phyloP scores from a whole-genome alignment of 2,113 vertebrate species.

The Diadophis punctatus region DNA sequence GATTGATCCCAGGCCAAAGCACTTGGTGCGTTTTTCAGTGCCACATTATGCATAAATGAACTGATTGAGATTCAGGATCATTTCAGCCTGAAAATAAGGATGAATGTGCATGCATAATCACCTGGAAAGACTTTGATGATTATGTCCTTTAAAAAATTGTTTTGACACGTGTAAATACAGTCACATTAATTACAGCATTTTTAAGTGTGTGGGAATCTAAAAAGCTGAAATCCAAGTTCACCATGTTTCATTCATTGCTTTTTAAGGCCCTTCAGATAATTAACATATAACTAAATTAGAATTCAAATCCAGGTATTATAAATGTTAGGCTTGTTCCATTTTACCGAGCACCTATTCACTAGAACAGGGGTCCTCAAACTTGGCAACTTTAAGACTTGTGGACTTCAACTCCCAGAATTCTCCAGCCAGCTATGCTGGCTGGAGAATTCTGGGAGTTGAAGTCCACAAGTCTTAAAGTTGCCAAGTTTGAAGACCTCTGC shows the following conservation, averaged over 20 bases:
- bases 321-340: background rate
- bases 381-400: too few species aligned
- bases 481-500: too few species aligned
- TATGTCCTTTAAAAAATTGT: background rate
- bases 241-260: background rate
- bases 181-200: background rate
- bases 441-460: too few species aligned
- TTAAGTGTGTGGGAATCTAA: background rate
- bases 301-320: background rate
- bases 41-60: background rate
- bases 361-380: too few species aligned
- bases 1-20: background rate
- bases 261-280: background rate
- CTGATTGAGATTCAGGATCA: background rate
- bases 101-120: background rate
- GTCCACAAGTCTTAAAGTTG: too few species aligned
- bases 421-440: too few species aligned
- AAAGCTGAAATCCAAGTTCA: background rate
- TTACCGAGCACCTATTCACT: background rate
- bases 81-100: background rate
- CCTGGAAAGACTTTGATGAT: background rate
- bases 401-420: too few species aligned
- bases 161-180: background rate
- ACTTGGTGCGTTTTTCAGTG: background rate
- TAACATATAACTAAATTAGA: background rate